phyloP scores from a whole-genome alignment of 2,888 invertebrate species.

The Amiota mariae region DNA sequence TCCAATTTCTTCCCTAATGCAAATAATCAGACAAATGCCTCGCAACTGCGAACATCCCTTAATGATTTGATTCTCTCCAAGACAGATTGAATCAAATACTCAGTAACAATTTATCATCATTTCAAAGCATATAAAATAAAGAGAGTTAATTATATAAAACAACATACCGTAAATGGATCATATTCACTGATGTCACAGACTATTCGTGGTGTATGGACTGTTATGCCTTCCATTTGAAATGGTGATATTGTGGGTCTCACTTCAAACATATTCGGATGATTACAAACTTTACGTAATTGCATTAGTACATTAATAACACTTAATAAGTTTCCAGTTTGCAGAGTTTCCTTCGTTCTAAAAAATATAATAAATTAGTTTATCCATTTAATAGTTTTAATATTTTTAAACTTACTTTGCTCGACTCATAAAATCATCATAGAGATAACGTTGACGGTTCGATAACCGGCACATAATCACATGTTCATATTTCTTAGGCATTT shows the following conservation, averaged over 20 bases:
- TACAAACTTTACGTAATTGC: conserved; percentile 98
- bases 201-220: conserved; percentile 81
- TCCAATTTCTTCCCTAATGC: too few relatives aligned
- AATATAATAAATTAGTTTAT: neutral
- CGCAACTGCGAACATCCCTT: conserved; percentile 71
- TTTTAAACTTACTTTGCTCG: conserved; percentile 84
- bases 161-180: conserved; percentile 81
- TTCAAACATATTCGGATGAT: conserved; percentile 98
- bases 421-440: conserved; percentile 99
- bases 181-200: conserved; percentile 82
- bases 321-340: conserved; percentile 92
- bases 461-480: conserved; percentile 94
- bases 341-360: conserved; percentile 90
- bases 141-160: neutral
- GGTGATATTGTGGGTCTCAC: conserved; percentile 95
- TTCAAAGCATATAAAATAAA: conserved; percentile 31
- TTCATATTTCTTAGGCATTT: conserved; percentile 97
- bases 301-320: conserved; percentile 97
- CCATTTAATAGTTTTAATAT: neutral
- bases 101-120: conserved; percentile 72
- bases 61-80: conserved; percentile 63
- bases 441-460: conserved; percentile 94
- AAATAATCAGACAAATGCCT: conserved; percentile 72
- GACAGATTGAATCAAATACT: conserved; percentile 69
- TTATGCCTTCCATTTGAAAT: conserved; percentile 88